phyloP scores from a whole-genome alignment of 2,113 vertebrate species.

The Daubentonia madagascariensis region DNA sequence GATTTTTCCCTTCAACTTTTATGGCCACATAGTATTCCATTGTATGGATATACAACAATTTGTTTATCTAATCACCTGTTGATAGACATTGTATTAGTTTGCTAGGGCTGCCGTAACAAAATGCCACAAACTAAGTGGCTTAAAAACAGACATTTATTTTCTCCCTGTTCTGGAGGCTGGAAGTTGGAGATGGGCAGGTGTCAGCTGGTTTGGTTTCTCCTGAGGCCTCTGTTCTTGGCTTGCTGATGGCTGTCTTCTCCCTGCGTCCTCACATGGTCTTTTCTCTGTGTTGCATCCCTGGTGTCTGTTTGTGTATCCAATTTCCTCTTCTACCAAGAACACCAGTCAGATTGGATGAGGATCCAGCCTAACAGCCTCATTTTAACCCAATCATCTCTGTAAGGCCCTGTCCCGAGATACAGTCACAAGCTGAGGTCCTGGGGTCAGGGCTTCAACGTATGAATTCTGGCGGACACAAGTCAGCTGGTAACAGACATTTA shows the following conservation, averaged over 20 bases:
- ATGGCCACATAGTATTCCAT: neutral
- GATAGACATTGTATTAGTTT: neutral
- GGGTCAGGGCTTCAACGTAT: neutral
- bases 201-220: neutral
- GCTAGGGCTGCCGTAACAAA: neutral
- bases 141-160: neutral
- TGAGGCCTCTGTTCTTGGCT: neutral
- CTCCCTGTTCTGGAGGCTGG: neutral
- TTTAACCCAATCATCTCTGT: neutral
- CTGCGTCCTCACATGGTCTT: neutral
- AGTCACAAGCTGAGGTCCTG: neutral
- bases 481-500: neutral
- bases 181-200: neutral
- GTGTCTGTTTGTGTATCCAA: neutral
- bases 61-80: neutral
- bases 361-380: neutral
- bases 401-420: neutral
- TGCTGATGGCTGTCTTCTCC: too few species aligned
- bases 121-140: neutral
- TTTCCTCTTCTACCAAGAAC: neutral
- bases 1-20: too few species aligned
- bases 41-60: neutral
- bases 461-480: neutral
- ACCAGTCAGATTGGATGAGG: neutral
- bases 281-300: neutral